Evolutionary conservation across 2,797 vertebrate genomes (phyloP), one percentile per base, ranked within the genome.

Genomic region (Silurus aristotelis): DNA sequence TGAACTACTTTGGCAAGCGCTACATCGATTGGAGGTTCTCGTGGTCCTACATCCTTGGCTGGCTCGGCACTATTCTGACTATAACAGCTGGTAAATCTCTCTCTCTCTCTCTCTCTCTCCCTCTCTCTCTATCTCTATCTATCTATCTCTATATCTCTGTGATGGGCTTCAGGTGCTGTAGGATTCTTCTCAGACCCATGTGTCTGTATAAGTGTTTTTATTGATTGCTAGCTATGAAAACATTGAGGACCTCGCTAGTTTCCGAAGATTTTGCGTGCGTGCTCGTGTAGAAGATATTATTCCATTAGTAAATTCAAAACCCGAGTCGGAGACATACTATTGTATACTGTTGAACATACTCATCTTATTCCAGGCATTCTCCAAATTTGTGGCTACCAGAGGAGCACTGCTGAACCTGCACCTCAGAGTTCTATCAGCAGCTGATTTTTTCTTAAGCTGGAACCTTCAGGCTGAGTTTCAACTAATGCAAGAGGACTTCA

Each of bases 21-120:
- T 96, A 94, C 68, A 1, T 92, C 3, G 92, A 96, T 88, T 97
- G 96, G 96, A 92, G 93, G 52, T 96, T 97, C 84, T 97, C 96
- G 55, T 97, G 96, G 96, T 97, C 96, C 70, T 96, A 96, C 92
- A 96, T 96, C 84, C 91, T 96, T 20, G 96, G 94, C 83, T 97
- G 96, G 96, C 92, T 97, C 13, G 95, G 94, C 2, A 91, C 95
- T 56, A 87, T 96, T 75, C 91, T 97, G 86, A 92, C 92, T 10
- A 91, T 96, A 85, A 92, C 92, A 0, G 95, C 96, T 93, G 96
- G 96, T 97, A 93, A 89, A 75, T n/a, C 27, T 76, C 15, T 82
- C 43, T 38, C 68, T 52, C 8, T 73, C 61, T 72, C 19, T 58
- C 15, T 10, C 55, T 27, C 72, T 55, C 72, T 73, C n/a, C 25